A percentile compares a stretch with the other conserved stretches of the same genome.
Evolutionary conservation across 2,113 vertebrate species (phyloP).

Genomic region (Psettodes erumei): DNA sequence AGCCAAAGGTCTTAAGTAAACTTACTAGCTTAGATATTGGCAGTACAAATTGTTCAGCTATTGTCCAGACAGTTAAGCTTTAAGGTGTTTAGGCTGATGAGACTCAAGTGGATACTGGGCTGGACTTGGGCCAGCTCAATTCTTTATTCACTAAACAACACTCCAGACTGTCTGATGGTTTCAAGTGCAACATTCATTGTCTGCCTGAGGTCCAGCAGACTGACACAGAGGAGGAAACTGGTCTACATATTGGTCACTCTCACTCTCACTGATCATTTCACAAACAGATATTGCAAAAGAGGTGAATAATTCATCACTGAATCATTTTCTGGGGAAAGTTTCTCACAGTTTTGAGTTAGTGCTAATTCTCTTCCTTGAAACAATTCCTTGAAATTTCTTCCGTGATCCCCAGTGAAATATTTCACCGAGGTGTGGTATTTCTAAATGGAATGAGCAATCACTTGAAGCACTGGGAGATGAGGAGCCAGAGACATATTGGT

Average conservation of each 20-base stretch:
- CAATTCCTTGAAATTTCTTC: conserved; percentile 60
- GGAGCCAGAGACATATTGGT: conserved; percentile 69
- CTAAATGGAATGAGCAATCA: conserved; percentile 72
- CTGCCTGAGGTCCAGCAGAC: conserved; percentile 41
- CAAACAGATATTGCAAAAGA: conserved; percentile 20
- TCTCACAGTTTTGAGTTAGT: conserved; percentile 18
- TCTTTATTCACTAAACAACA: conserved; percentile 57
- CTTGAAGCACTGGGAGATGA: conserved; percentile 58
- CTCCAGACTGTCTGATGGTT: conserved; percentile 42
- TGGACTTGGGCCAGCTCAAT: conserved; percentile 56
- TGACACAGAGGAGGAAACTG: conserved; percentile 17
- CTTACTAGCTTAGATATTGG: conserved; percentile 63
- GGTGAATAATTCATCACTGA: conserved; percentile 23
- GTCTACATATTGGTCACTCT: conserved; percentile 1
- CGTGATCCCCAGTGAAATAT: conserved; percentile 69
- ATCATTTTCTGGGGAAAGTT: conserved; percentile 6
- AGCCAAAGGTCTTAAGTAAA: conserved; percentile 55
- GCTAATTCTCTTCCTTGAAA: conserved; percentile 67
- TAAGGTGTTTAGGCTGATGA: conserved; percentile 71
- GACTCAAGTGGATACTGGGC: conserved; percentile 51
- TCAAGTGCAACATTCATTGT: conserved; percentile 41
- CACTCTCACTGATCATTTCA: conserved; percentile 30
- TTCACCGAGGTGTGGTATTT: conserved; percentile 73
- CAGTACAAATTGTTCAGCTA: conserved; percentile 65
- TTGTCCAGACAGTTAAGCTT: conserved; percentile 69